phyloP scores from a whole-genome alignment of 2,888 invertebrate species.

The Ligdia adustata region DNA sequence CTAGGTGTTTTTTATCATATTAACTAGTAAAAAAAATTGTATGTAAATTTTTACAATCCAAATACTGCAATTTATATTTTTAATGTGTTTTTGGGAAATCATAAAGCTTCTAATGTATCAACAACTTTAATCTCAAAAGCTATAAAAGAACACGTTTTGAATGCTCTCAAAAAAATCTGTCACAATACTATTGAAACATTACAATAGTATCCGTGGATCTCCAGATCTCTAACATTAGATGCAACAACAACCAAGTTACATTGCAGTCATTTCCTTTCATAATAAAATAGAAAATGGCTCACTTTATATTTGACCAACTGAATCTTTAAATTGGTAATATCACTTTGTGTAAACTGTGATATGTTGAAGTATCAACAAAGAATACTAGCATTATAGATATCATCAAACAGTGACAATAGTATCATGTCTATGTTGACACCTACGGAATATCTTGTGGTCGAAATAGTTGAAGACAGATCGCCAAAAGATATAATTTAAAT shows the following conservation, averaged over 20 bases:
- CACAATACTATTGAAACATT: slow-evolving; percentile 63
- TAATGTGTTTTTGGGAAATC: too few species aligned
- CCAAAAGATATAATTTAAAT: slow-evolving; percentile 25
- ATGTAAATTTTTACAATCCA: too few species aligned
- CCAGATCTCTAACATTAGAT: slow-evolving; percentile 47
- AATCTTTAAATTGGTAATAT: neutral
- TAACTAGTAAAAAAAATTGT: too few species aligned
- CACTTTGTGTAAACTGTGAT: slow-evolving; percentile 19
- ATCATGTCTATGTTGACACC: slow-evolving; percentile 18
- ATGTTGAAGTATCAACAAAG: slow-evolving; percentile 34
- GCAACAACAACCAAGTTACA: neutral
- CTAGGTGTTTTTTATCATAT: too few species aligned
- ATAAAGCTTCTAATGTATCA: too few species aligned
- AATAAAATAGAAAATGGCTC: neutral
- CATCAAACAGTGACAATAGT: slow-evolving; percentile 48
- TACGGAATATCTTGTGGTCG: slow-evolving; percentile 57
- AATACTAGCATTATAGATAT: slow-evolving; percentile 52
- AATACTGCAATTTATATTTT: slow-evolving; percentile 15
- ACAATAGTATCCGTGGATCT: slow-evolving; percentile 67
- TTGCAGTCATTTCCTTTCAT: neutral
- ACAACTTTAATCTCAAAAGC: too few species aligned
- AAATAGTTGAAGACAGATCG: slow-evolving; percentile 58
- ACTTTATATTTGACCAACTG: neutral
- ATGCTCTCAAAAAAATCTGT: too few species aligned
- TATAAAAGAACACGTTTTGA: slow-evolving; percentile 49